phyloP scores from a whole-genome alignment of 2,888 invertebrate genomes.

The Thalpophila matura region DNA sequence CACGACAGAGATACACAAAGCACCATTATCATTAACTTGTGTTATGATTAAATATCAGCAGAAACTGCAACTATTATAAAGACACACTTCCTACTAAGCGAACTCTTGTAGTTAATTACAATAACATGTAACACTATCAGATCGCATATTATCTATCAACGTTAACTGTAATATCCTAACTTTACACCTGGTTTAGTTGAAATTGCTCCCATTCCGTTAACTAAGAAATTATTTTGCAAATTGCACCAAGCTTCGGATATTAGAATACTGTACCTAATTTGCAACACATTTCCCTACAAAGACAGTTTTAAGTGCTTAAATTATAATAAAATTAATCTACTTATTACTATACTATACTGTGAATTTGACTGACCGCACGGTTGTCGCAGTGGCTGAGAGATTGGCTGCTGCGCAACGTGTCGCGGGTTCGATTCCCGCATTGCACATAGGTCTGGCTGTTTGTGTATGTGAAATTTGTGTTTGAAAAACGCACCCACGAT shows the following conservation, averaged over 20 bases:
- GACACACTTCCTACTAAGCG: not conserved
- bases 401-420: too few relatives aligned
- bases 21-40: too few relatives aligned
- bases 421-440: too few relatives aligned
- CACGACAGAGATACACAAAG: too few relatives aligned
- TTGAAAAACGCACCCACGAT: too few relatives aligned
- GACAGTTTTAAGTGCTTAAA: not conserved
- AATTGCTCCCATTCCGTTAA: slow-evolving; percentile 9
- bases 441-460: too few relatives aligned
- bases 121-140: slow-evolving; percentile 3
- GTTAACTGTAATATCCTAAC: slow-evolving; percentile 19
- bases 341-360: too few relatives aligned
- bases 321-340: too few relatives aligned
- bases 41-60: too few relatives aligned
- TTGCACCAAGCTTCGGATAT: slow-evolving; percentile 16
- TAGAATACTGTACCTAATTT: slow-evolving; percentile 1
- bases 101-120: not conserved
- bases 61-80: not conserved
- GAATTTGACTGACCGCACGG: too few relatives aligned
- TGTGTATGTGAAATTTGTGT: too few relatives aligned
- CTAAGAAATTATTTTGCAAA: slow-evolving; percentile 22
- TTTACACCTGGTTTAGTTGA: slow-evolving; percentile 28
- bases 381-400: too few relatives aligned
- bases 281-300: slow-evolving; percentile 4
- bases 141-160: slow-evolving; percentile 18